phyloP scores from a whole-genome alignment of 2,888 invertebrate species.

The Brachyptera risi region DNA sequence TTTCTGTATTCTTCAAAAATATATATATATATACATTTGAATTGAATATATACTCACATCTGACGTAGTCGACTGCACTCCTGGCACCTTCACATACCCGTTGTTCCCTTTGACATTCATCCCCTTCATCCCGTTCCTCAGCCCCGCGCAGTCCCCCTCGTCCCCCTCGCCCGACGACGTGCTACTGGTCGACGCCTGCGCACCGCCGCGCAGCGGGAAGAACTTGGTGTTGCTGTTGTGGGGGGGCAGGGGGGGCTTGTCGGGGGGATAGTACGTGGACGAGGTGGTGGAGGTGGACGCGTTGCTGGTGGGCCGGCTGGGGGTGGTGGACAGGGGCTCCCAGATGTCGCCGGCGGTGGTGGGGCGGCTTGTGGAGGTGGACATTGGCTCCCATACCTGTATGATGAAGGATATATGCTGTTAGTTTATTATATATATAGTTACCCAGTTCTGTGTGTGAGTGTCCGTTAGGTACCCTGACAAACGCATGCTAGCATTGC shows the following conservation, averaged over 20 bases:
- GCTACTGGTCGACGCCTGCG: slow-evolving; percentile 18
- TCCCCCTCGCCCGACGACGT: slow-evolving; percentile 23
- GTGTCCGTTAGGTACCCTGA: background rate
- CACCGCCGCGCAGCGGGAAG: slow-evolving; percentile 27
- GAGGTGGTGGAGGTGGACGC: slow-evolving; percentile 26
- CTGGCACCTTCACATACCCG: slow-evolving; percentile 11
- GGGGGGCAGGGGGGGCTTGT: background rate
- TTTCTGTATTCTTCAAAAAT: too few relatives aligned
- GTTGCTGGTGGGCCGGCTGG: slow-evolving; percentile 25
- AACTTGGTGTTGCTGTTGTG: slow-evolving; percentile 1
- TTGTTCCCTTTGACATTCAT: slow-evolving; percentile 3
- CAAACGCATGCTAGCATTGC: too few relatives aligned
- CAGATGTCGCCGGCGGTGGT: background rate
- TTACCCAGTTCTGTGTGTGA: too few relatives aligned
- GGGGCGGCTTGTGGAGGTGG: slow-evolving; percentile 34
- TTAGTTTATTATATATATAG: too few relatives aligned
- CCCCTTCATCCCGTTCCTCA: slow-evolving; percentile 26
- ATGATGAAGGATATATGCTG: too few relatives aligned
- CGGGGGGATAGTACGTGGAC: slow-evolving; percentile 8
- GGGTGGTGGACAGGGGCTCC: slow-evolving; percentile 8
- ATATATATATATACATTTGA: too few relatives aligned
- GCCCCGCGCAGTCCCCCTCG: slow-evolving; percentile 22
- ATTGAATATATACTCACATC: slow-evolving; percentile 30
- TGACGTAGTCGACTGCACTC: slow-evolving; percentile 32
- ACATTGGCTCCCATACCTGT: slow-evolving; percentile 53